Evolutionary conservation across 1,140 invertebrate species (phyloP).

Genomic region (Caenorhabditis tropicalis): DNA sequence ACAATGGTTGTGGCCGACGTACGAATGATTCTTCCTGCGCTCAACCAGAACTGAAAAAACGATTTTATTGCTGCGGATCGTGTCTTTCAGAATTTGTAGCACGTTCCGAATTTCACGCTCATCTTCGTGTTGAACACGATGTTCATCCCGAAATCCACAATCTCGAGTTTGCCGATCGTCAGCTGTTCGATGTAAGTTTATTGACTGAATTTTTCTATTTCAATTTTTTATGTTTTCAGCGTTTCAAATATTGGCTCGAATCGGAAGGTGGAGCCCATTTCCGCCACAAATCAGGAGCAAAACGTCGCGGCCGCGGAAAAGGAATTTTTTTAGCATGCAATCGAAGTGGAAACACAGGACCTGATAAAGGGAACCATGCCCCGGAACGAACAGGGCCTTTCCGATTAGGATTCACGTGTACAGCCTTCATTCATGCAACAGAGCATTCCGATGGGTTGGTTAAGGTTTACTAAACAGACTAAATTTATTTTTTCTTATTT

Average conservation of each 20-base stretch:
- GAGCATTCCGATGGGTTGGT: constrained; percentile 49
- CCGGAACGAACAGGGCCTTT: constrained; percentile 6
- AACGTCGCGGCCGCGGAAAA: constrained; percentile 44
- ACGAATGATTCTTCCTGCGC: not conserved
- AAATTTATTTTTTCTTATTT: not conserved
- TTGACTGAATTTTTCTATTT: not conserved
- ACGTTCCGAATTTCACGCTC: constrained; percentile 21
- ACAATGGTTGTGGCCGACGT: constrained; percentile 47
- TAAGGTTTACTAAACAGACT: not conserved
- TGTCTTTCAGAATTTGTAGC: constrained; percentile 43
- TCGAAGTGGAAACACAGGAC: not conserved
- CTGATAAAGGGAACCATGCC: not conserved
- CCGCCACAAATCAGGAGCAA: constrained; percentile 51
- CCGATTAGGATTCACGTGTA: constrained; percentile 48
- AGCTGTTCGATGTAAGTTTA: not conserved
- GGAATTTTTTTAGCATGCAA: constrained; percentile 55
- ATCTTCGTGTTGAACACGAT: constrained; percentile 48
- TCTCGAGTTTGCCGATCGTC: not conserved
- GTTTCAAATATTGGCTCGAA: constrained; percentile 49
- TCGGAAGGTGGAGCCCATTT: constrained; percentile 53
- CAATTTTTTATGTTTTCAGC: not conserved
- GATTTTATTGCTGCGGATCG: constrained; percentile 45
- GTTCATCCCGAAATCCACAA: constrained; percentile 22
- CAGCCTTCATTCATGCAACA: constrained; percentile 53
- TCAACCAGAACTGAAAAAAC: not conserved